Base-by-base conservation (phyloP, 2,113 vertebrate genomes). In the Vicugna pacos region DNA sequence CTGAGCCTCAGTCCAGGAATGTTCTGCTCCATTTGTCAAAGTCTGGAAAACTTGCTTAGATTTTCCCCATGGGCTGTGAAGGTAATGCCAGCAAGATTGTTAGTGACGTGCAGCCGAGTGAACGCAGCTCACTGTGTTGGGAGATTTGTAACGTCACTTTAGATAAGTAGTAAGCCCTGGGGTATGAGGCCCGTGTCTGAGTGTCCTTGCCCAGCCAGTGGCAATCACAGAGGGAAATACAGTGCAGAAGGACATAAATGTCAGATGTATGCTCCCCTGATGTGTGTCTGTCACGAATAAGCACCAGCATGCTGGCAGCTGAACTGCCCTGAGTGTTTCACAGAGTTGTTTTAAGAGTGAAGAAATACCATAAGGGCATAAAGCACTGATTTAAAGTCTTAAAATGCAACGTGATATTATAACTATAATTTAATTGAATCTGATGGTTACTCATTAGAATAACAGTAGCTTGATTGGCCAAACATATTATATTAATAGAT, bases 11-110 rank as follows among this genome's bases (percentile, higher is more conserved):
- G 42, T 50, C 17, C 58, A 32, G 84, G 80, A 87, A 79, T 13
- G 38, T 70, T 87, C 22, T 46, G 50, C 65, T 94, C 26, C 58
- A 16, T 76, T 95, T 87, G n/a, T 48, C 67, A 90, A 95, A 50
- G 58, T 46, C 67, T 26, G 35, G 72, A 88, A 86, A 72, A 50
- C 64, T 58, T 48, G 56, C 69, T 94, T 80, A 22, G 7, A 6
- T 32, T 80, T 84, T 91, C 52, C 52, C 60, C 5, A 0, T 52
- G 69, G 30, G 50, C 62, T 77, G 0, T 38, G 75, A 72, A 79
- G 50, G 15, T 56, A 73, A 79, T 26, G 3, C 30, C 58, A 54
- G 50, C 0, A 20, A 77, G 87, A 82, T 26, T 30, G 30, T 60
- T 65, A 17, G 30, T 16, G 52, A 38, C 42, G 17, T 48, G 67